These are phyloP conservation scores for Drosophila heteroneura DNA, from an alignment of 2,888 invertebrate genomes.

Conservation along the genomic window DNA sequence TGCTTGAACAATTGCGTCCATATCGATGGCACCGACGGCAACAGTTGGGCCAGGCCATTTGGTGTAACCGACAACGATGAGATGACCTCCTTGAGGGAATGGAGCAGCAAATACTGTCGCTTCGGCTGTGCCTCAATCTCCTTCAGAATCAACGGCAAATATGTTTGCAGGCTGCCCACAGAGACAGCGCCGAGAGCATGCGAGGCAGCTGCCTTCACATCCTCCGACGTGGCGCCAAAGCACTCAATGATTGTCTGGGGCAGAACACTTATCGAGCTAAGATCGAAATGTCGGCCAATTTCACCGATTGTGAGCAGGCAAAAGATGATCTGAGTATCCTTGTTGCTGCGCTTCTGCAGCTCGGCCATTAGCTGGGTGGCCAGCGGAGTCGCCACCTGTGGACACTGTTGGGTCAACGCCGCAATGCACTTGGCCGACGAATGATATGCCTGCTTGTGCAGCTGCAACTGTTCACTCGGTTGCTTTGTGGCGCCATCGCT, in stretches of 20 bases:
- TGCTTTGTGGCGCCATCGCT: constrained; percentile 70
- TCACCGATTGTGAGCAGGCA: constrained; percentile 98
- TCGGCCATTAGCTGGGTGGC: constrained; percentile 90
- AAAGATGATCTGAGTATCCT: constrained; percentile 95
- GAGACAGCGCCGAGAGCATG: constrained; percentile 98
- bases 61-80: constrained; percentile 92
- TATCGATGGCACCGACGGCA: constrained; percentile 94
- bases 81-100: constrained; percentile 98
- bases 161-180: constrained; percentile 96
- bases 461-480: constrained; percentile 87
- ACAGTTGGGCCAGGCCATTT: constrained; percentile 90
- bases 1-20: constrained; percentile 97
- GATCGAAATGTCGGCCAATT: constrained; percentile 96
- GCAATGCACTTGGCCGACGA: constrained; percentile 98
- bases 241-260: constrained; percentile 93
- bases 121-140: constrained; percentile 98
- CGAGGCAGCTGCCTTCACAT: constrained; percentile 98
- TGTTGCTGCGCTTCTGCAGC: constrained; percentile 88
- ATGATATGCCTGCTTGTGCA: constrained; percentile 93
- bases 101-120: constrained; percentile 97
- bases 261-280: constrained; percentile 91
- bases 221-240: constrained; percentile 96
- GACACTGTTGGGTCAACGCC: constrained; percentile 93
- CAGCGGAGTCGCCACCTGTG: constrained; percentile 89
- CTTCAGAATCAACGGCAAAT: constrained; percentile 96